These are phyloP conservation scores for Nothoprocta pentlandii DNA, from an alignment of 2,113 vertebrate genomes.

Conservation along the genomic window DNA sequence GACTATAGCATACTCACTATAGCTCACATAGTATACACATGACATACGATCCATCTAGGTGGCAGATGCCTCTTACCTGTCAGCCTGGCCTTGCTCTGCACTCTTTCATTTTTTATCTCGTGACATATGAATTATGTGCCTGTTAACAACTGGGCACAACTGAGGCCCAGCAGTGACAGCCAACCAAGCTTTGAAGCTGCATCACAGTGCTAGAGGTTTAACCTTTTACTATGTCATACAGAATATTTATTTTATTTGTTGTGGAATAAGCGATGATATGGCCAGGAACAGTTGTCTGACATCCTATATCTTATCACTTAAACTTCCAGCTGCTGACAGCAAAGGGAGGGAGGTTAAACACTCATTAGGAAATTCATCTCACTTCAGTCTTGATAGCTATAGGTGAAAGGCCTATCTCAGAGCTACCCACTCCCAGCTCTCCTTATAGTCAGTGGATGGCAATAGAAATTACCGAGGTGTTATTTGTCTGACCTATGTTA, in stretches of 20 bases:
- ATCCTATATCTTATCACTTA: not conserved
- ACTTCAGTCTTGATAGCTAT: not conserved
- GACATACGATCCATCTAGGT: not conserved
- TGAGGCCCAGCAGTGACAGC: not conserved
- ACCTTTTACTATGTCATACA: not conserved
- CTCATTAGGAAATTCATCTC: not conserved
- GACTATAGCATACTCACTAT: not conserved
- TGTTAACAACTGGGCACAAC: not conserved
- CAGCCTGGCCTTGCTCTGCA: not conserved
- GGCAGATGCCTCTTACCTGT: not conserved
- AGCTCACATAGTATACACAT: not conserved
- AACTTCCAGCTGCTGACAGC: not conserved
- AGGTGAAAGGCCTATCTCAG: not conserved
- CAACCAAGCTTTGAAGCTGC: not conserved
- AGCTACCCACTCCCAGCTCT: not conserved
- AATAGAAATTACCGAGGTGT: not conserved
- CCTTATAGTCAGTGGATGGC: not conserved
- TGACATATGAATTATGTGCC: not conserved
- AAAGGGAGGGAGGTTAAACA: not conserved
- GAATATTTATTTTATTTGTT: not conserved
- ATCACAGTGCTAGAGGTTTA: not conserved
- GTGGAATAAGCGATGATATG: not conserved
- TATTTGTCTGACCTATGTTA: not conserved
- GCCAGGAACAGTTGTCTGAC: not conserved
- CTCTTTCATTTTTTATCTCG: not conserved